phyloP scores from a whole-genome alignment of 2,888 invertebrate species.

The Kryphioiulus occultus region DNA sequence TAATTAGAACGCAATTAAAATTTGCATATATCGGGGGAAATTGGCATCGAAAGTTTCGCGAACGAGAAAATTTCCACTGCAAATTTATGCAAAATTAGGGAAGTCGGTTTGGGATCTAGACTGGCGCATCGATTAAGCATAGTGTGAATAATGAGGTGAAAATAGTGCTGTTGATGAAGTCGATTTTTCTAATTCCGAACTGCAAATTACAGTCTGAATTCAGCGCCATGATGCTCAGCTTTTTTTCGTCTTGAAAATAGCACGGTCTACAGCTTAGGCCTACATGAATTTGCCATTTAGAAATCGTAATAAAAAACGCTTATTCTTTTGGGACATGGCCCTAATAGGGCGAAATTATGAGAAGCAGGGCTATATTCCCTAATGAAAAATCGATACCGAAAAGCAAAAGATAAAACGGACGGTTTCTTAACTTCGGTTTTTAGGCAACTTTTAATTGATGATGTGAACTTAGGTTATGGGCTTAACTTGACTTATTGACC shows the following conservation, averaged over 20 bases:
- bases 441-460: conserved; percentile 14
- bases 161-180: conserved; percentile 31
- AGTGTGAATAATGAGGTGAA: conserved; percentile 28
- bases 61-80: background rate
- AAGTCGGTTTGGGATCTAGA: conserved; percentile 31
- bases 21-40: conserved; percentile 48
- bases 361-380: background rate
- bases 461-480: background rate
- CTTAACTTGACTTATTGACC: background rate
- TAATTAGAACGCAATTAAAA: conserved; percentile 51
- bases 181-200: conserved; percentile 34
- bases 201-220: conserved; percentile 39
- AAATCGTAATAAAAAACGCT: conserved; percentile 29
- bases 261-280: conserved; percentile 21
- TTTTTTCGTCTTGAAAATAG: background rate
- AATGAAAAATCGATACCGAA: conserved; percentile 9
- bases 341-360: conserved; percentile 37
- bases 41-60: conserved; percentile 17
- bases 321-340: conserved; percentile 24
- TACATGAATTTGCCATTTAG: conserved; percentile 40
- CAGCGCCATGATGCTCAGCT: background rate
- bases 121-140: conserved; percentile 33
- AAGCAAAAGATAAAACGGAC: background rate
- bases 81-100: conserved; percentile 37
- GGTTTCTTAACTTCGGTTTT: background rate